Base-by-base conservation (phyloP, 1,140 invertebrate genomes). In the Cydia fagiglandana region DNA sequence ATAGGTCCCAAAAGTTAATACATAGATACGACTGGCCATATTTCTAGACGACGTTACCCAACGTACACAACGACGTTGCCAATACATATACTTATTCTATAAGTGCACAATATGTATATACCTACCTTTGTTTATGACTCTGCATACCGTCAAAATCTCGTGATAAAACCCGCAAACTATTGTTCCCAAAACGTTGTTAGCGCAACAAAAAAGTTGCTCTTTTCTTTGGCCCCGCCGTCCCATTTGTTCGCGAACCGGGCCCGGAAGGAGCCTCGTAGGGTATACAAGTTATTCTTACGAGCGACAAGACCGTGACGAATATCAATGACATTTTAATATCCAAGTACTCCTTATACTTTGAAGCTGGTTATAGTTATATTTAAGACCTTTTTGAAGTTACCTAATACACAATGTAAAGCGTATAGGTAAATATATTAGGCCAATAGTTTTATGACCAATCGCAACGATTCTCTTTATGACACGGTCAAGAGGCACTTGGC, bases 261-360 rank as follows among this genome's bases (percentile, higher is more conserved):
- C 66, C 34, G 66, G 66, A 70, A 70, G 34, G 66, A 41, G 34
- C 34, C 66, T 38, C 66, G n/a, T 10, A 41, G 66, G 30, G 20
- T 61, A 61, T 61, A 61, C 56, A 61, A 61, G 56, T 61, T 61
- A 61, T 70, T 66, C 28, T 70, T 2, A n/a, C 38, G 66, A n/a
- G 66, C n/a, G 66, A 17, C 66, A 70, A 41, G 45, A 70, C 66
- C 66, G 66, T 38, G n/a, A 41, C 66, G 34, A 70, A 70, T 70
- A 38, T 70, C 66, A 70, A 70, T 45, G 38, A 70, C 66, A 10
- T 38, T 70, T 70, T 70, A 70, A 70, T 70, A 70, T 70, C 66
- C 17, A 61, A 61, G 56, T 61, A 61, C 56, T 17, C 12, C 17
- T 17, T 24, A 61, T 61, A 61, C 17, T 61, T 20, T 53, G 15